phyloP scores from a whole-genome alignment of 2,888 invertebrate genomes.

The Apamea sordens region DNA sequence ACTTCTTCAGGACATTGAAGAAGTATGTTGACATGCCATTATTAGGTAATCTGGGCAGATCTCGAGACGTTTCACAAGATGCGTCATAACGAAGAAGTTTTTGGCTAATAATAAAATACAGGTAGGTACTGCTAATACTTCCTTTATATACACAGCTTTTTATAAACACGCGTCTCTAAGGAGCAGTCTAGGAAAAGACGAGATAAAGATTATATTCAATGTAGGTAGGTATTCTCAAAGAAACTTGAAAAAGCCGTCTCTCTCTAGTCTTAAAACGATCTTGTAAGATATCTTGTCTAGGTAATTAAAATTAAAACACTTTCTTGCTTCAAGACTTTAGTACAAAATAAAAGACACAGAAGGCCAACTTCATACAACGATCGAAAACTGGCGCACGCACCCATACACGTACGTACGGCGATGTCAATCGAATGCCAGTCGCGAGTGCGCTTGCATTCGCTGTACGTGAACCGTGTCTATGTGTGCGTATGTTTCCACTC shows the following conservation, averaged over 20 bases:
- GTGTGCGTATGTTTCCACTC: background rate
- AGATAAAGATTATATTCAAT: conserved; percentile 48
- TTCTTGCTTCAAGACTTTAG: conserved; percentile 35
- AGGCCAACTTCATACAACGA: background rate
- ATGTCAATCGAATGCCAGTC: background rate
- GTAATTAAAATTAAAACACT: conserved; percentile 61
- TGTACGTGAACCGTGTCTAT: too few relatives aligned
- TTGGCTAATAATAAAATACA: background rate
- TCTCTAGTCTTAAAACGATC: conserved; percentile 35
- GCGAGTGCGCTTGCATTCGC: background rate
- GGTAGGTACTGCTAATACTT: background rate
- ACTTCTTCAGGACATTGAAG: too few relatives aligned
- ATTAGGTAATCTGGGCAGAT: background rate
- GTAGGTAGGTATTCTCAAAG: conserved; percentile 28
- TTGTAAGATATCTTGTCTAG: conserved; percentile 41
- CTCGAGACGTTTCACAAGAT: background rate
- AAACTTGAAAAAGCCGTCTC: conserved; percentile 32
- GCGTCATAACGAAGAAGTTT: background rate
- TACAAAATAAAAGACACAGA: background rate
- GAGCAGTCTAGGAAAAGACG: conserved; percentile 25
- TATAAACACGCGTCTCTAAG: conserved; percentile 12
- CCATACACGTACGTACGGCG: background rate
- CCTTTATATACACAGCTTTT: background rate
- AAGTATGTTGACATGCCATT: too few relatives aligned
- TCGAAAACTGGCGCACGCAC: background rate